These are phyloP conservation scores for Hyperoplus immaculatus DNA, from an alignment of 2,797 vertebrate genomes.

Conservation along the genomic window DNA sequence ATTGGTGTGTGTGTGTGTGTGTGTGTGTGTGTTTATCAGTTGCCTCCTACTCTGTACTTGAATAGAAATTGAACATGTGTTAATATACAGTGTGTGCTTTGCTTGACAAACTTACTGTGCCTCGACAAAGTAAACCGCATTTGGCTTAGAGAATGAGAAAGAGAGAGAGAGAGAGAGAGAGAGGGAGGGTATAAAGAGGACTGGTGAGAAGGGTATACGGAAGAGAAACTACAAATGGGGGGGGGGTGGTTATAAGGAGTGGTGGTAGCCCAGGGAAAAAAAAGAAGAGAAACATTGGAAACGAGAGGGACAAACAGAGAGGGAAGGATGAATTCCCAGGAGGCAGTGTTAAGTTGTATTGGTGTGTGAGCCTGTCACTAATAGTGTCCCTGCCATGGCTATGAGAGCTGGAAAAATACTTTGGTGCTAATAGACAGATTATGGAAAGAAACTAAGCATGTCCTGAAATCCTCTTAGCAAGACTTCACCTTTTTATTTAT, in stretches of 20 bases:
- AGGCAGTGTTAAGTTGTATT: conserved; percentile 81
- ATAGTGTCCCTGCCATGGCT: conserved; percentile 85
- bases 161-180: conserved; percentile 19
- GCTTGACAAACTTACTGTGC: conserved; percentile 71
- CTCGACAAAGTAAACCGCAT: conserved; percentile 48
- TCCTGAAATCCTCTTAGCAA: conserved; percentile 88
- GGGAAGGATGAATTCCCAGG: conserved; percentile 76
- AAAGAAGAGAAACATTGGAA: conserved; percentile 27
- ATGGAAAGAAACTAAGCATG: conserved; percentile 88
- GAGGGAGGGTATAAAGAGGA: conserved; percentile 21
- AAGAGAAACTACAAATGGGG: conserved; percentile 10
- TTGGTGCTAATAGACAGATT: conserved; percentile 90
- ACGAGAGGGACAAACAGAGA: conserved; percentile 54
- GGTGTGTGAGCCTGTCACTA: conserved; percentile 83
- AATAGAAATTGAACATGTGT: conserved; percentile 75
- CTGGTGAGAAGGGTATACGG: conserved; percentile 1
- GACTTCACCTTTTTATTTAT: conserved; percentile 77
- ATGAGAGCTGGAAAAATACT: conserved; percentile 87
- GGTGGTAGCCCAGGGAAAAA: conserved; percentile 29
- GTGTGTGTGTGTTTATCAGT: conserved; percentile 51
- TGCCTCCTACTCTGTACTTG: conserved; percentile 62
- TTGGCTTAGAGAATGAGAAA: conserved; percentile 25
- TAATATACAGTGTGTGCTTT: conserved; percentile 59
- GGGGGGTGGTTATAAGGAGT: conserved; percentile 17
- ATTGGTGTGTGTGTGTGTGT: neutral